A percentile compares a stretch with the other conserved stretches of the same genome.
Conservation (phyloP, 2,888 invertebrate genomes). For the Thyatira batis region DNA sequence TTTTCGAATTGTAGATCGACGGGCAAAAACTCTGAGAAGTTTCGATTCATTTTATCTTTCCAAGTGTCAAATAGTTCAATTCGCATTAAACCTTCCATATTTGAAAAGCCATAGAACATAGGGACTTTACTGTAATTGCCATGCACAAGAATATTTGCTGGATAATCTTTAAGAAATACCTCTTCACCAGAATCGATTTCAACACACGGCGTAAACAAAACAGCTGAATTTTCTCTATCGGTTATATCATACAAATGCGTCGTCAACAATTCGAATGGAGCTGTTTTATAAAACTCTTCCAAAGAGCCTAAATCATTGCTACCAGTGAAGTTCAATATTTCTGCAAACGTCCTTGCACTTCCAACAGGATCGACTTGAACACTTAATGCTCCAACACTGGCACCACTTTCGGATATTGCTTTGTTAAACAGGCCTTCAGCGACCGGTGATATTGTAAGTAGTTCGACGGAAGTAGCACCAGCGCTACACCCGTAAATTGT, state of each 20-base stretch:
- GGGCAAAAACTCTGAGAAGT: constrained; percentile 56
- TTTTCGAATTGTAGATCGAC: constrained; percentile 42
- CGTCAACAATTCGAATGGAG: constrained; percentile 31
- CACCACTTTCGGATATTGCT: constrained; percentile 47
- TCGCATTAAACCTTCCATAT: constrained; percentile 53
- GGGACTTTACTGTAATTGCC: constrained; percentile 43
- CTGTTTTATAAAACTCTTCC: constrained; percentile 47
- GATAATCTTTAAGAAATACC: constrained; percentile 43
- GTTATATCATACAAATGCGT: constrained; percentile 21
- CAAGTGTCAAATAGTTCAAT: constrained; percentile 36
- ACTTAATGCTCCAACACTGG: constrained; percentile 28
- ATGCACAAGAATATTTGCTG: constrained; percentile 39
- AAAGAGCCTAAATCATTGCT: constrained; percentile 40
- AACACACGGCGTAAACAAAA: constrained; percentile 10
- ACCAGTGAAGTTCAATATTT: constrained; percentile 29
- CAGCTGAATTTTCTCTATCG: constrained; percentile 25
- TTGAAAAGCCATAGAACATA: constrained; percentile 47
- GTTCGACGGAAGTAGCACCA: constrained; percentile 39
- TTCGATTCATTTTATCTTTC: constrained; percentile 49
- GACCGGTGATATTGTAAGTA: constrained; percentile 38
- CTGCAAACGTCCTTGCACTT: constrained; percentile 41
- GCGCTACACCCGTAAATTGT: constrained; percentile 44
- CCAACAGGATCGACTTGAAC: constrained; percentile 44
- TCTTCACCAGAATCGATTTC: constrained; percentile 25
- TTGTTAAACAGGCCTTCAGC: constrained; percentile 42